Conservation (phyloP, 2,113 vertebrate species). For the Epinephelus fuscoguttatus region DNA sequence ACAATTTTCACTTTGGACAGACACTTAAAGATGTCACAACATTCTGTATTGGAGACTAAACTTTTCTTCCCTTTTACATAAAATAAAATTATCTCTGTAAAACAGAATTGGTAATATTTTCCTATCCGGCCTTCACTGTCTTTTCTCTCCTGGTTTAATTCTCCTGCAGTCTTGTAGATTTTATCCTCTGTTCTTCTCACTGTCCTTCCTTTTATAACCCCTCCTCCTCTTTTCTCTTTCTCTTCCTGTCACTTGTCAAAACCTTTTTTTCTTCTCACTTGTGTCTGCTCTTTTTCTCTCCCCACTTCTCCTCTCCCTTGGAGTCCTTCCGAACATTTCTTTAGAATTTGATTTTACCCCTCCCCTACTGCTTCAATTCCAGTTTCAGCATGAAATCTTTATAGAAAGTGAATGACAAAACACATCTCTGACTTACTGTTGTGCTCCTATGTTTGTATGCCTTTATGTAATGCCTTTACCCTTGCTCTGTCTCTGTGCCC, state of each 20-base stretch:
- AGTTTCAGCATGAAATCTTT: not conserved
- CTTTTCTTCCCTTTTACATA: conserved; percentile 6
- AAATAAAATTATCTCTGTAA: conserved; percentile 22
- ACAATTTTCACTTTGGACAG: conserved; percentile 24
- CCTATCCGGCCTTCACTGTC: conserved; percentile 30
- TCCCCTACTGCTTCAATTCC: not conserved
- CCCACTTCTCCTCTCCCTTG: conserved; percentile 8
- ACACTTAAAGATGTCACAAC: conserved; percentile 43
- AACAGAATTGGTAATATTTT: conserved; percentile 14
- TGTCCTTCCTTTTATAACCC: conserved; percentile 18
- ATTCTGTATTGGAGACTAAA: conserved; percentile 1
- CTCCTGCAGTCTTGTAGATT: conserved; percentile 4
- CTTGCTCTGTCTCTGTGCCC: conserved; percentile 4
- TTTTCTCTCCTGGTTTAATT: conserved; percentile 21
- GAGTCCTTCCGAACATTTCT: conserved; percentile 3
- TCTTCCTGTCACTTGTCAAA: conserved; percentile 47
- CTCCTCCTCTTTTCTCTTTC: conserved; percentile 21
- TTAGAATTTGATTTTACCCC: not conserved
- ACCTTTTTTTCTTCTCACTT: conserved; percentile 11
- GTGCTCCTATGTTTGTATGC: not conserved
- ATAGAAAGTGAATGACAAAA: not conserved
- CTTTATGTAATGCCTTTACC: not conserved
- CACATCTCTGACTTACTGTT: not conserved
- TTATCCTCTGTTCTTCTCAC: conserved; percentile 32
- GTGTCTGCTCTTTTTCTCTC: conserved; percentile 12